Evolutionary conservation across 2,888 invertebrate species (phyloP), one percentile per base, ranked within the genome.

Genomic region (Drosophila nigricruria): DNA sequence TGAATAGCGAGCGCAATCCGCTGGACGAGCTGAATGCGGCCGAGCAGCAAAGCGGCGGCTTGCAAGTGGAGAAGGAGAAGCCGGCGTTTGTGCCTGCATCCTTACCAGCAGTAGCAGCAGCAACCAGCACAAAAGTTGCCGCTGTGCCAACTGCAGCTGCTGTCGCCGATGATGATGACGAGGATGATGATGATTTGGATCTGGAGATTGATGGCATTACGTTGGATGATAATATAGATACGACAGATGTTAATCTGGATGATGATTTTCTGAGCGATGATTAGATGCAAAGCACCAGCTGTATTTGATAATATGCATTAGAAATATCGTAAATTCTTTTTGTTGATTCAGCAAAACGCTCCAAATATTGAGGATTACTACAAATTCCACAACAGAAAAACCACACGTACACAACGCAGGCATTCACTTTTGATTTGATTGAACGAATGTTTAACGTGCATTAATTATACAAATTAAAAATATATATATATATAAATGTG

Each of bases 191-290:
- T 89, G 97, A 98, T 88, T 93, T 97, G 43, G 97, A 98, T 91
- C 93, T 96, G 54, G 98, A 98, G 92, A 94, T 98, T 59, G 97
- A 97, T 78, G 96, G 96, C 78, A 94, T 97, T 80, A 95, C 95
- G 79, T 93, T 98, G 32, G 97, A 97, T 91, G 96, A 96, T 74
- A 95, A 95, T 90, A 95, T 96, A 77, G 97, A 97, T 91, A 95
- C 95, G 62, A 95, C 95, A 92, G 96, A 96, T 92, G 94, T 96
- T 69, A 96, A 95, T 92, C 93, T 96, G 86, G 96, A 96, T 89
- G 96, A 96, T 66, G 92, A 92, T 89, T 94, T 96, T 80, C 92
- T 96, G 73, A 95, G 95, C 86, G 96, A 96, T 91, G 91, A 91
- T 73, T 89, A 82, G 73, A 57, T 34, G 36, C 57, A 25, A 66